phyloP scores from a whole-genome alignment of 2,797 vertebrate genomes.

The Pitangus sulphuratus region DNA sequence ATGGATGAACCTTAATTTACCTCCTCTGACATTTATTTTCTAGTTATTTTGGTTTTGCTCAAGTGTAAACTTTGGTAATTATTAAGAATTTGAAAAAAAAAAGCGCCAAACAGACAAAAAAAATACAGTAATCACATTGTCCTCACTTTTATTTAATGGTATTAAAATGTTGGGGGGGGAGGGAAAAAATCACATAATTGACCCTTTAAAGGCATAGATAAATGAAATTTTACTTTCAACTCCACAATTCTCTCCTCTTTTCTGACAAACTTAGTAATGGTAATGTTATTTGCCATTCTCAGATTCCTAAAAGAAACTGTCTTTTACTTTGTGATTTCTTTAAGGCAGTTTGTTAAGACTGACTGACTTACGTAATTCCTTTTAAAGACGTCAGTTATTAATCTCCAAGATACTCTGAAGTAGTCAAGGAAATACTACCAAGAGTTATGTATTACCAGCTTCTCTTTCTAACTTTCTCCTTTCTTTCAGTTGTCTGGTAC shows the following conservation, averaged over 20 bases:
- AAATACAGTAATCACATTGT: neutral
- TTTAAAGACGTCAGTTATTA: neutral
- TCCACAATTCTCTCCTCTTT: neutral
- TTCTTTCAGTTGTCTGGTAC: neutral
- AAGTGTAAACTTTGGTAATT: neutral
- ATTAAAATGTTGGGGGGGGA: neutral
- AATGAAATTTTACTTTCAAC: neutral
- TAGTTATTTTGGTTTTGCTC: neutral
- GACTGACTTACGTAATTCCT: neutral
- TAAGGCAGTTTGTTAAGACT: neutral
- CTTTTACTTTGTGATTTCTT: neutral
- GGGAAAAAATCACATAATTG: accelerated
- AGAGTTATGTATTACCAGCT: neutral
- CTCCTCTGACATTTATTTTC: neutral
- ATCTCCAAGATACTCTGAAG: neutral
- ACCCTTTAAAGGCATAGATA: neutral
- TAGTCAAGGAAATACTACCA: neutral
- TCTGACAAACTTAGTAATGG: too few species aligned
- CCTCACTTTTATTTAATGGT: neutral
- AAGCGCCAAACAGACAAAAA: neutral
- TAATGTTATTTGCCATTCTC: neutral
- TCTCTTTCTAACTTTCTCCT: neutral
- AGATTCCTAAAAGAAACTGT: neutral
- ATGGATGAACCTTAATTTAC: neutral
- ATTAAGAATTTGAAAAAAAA: neutral